Conservation (phyloP, 1,140 invertebrate genomes). For the Plutomurus gul region DNA sequence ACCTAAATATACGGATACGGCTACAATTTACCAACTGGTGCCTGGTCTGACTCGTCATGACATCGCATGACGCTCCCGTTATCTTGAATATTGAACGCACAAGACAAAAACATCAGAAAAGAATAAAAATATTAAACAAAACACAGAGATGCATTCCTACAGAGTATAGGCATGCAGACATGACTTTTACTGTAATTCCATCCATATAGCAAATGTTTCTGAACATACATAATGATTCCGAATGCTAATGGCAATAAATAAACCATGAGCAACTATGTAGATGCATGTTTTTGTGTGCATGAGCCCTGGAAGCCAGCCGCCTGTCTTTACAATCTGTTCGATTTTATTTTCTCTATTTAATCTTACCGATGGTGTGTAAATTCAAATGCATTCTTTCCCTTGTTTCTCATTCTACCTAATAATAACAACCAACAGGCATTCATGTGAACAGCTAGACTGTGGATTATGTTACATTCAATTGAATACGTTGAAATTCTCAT, state of each 20-base stretch:
- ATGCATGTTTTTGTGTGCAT: background rate
- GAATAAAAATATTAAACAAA: constrained; percentile 6
- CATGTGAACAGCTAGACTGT: no score
- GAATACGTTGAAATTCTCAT: no score
- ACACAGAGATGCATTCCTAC: background rate
- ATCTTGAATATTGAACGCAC: no score
- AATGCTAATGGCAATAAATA: constrained; percentile 25
- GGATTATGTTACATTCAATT: no score
- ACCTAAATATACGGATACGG: no score
- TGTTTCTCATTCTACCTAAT: no score
- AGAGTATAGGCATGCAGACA: background rate
- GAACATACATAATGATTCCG: background rate
- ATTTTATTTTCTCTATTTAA: no score
- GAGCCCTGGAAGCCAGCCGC: no score
- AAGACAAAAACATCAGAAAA: no score
- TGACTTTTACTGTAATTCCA: background rate
- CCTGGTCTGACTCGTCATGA: background rate
- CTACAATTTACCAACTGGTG: background rate
- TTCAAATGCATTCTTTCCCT: no score
- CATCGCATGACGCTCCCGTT: constrained; percentile 21
- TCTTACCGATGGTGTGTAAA: no score
- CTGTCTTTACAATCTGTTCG: background rate
- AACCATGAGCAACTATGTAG: background rate
- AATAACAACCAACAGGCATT: no score
- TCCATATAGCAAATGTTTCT: background rate